These are phyloP conservation scores for Prolemur simus DNA, from an alignment of 2,113 vertebrate species.

Conservation along the genomic window DNA sequence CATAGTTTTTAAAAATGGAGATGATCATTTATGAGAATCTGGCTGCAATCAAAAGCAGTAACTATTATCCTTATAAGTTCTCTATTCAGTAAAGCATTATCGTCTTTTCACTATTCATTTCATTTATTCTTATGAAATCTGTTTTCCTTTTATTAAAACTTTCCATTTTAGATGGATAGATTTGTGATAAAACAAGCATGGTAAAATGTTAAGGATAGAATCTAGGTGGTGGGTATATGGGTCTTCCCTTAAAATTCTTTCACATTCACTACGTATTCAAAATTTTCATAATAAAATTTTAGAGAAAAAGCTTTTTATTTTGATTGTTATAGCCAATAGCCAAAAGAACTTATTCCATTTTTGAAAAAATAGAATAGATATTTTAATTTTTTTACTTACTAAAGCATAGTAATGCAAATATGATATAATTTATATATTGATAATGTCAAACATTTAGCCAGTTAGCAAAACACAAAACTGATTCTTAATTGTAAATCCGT, in stretches of 20 bases:
- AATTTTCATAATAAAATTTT: slow-evolving; percentile 16
- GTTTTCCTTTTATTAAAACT: slow-evolving; percentile 67
- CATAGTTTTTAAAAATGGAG: slow-evolving; percentile 78
- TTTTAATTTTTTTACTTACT: slow-evolving; percentile 67
- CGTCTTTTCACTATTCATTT: slow-evolving; percentile 67
- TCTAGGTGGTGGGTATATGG: neutral
- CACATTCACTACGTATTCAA: slow-evolving; percentile 50
- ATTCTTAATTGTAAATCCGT: slow-evolving; percentile 39
- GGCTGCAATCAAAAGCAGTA: slow-evolving; percentile 71
- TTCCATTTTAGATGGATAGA: neutral
- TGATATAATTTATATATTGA: slow-evolving; percentile 11
- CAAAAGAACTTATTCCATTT: slow-evolving; percentile 12
- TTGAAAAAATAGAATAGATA: slow-evolving; percentile 23
- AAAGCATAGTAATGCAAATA: slow-evolving; percentile 28
- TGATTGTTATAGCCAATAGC: neutral
- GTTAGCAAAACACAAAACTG: slow-evolving; percentile 31
- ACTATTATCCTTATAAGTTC: slow-evolving; percentile 68
- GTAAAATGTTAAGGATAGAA: slow-evolving; percentile 1
- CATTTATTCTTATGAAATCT: slow-evolving; percentile 68
- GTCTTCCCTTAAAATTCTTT: slow-evolving; percentile 5
- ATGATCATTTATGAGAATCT: slow-evolving; percentile 70
- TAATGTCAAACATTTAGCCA: neutral
- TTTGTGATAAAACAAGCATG: neutral
- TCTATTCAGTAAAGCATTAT: slow-evolving; percentile 76
- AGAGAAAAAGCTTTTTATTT: neutral